phyloP scores from a whole-genome alignment of 92 coral and sea anemone species.

The Porites cylindrica region DNA sequence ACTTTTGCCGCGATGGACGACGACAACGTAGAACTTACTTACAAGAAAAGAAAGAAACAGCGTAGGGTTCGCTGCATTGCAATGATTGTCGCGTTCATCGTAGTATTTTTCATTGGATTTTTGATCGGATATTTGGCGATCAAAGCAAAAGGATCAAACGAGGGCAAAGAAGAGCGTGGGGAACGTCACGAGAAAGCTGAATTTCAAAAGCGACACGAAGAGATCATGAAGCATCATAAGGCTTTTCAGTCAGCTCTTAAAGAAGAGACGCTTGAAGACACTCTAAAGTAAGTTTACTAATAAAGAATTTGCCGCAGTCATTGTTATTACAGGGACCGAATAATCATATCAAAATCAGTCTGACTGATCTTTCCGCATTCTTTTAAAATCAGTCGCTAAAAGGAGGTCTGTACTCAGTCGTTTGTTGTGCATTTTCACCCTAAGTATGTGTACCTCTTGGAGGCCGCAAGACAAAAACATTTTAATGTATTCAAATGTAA shows the following conservation, averaged over 20 bases:
- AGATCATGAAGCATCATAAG: conserved; percentile 33
- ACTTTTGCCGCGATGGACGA: conserved; percentile 2
- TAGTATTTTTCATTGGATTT: conserved; percentile 51
- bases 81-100: conserved; percentile 19
- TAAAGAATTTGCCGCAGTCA: background rate
- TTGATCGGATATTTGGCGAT: conserved; percentile 61
- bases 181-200: background rate
- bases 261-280: conserved; percentile 38
- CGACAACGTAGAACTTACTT: conserved; percentile 50
- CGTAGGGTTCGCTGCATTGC: conserved; percentile 58
- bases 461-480: too few species aligned
- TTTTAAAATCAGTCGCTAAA: too few species aligned
- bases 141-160: conserved; percentile 16
- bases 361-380: too few species aligned
- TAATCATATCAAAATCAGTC: too few species aligned
- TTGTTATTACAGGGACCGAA: too few species aligned
- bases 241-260: conserved; percentile 30
- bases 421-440: too few species aligned
- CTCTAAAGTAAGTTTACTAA: conserved; percentile 39
- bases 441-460: too few species aligned
- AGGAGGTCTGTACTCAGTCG: too few species aligned
- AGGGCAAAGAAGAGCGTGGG: background rate
- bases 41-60: conserved; percentile 39
- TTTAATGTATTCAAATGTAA: too few species aligned
- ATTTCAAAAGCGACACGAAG: conserved; percentile 24